Evolutionary conservation across 1,140 invertebrate genomes (phyloP), one percentile per base, ranked within the genome.

Genomic region (Ceratina australensis): DNA sequence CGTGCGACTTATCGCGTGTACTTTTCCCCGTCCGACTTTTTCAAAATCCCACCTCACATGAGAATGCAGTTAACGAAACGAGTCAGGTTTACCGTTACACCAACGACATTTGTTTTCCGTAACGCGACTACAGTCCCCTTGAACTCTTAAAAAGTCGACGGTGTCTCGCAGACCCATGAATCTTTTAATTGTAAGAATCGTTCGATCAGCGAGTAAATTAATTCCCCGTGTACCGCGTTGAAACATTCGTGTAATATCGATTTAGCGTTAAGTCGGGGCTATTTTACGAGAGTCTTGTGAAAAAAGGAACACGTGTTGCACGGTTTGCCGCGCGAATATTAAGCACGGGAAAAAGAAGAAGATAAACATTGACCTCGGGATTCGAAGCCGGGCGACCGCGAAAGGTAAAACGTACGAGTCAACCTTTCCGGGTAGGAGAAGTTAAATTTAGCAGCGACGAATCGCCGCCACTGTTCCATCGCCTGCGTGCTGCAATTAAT

Each of bases 31-130:
- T 60, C 49, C 57, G 67, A 76, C 74, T 77, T 77, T 77, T 77
- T 71, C 28, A 71, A 77, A 77, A 77, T 71, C 54, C 66, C 26
- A 61, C 56, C 67, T 77, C 18, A 47, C 67, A 26, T 33, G 65
- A 71, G 74, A 77, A 61, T 71, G 67, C 67, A 77, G 57, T 59
- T 71, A 71, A 71, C 74, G 49, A 71, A 77, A 71, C 47, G 57
- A 61, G 57, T 50, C 33, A 28, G 52, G 50, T 71, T 61, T 60
- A 77, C 74, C 74, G 74, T 77, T 77, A 22, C 28, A 18, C 15
- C n/a, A 3, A 4, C 47, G 16, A 61, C 66, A 52, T 76, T 69
- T 50, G 18, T 65, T 65, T 66, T n/a, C 2, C 22, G 33, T 49
- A 66, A 26, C n/a, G 50, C 15, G 18, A 66, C 26, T 63, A n/a